These are phyloP conservation scores for Drosophila gunungcola DNA, from an alignment of 1,140 invertebrate genomes.

Conservation along the genomic window DNA sequence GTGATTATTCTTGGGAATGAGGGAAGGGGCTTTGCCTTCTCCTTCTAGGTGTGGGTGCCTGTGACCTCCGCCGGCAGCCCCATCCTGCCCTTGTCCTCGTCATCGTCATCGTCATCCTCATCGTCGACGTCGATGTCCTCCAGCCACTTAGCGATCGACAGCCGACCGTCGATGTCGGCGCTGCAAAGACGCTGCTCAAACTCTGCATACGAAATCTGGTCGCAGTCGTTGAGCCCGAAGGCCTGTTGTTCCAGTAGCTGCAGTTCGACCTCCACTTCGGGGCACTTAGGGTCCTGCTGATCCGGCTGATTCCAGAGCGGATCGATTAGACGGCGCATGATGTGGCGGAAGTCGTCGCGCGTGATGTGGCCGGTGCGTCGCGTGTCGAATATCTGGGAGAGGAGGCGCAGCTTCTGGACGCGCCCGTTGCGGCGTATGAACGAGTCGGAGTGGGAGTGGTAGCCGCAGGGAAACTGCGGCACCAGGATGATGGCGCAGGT, in stretches of 20 bases:
- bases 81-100: not conserved
- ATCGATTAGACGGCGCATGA: slow-evolving; percentile 23
- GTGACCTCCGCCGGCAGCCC: too few relatives aligned
- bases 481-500: slow-evolving; percentile 45
- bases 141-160: slow-evolving; percentile 56
- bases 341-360: slow-evolving; percentile 38
- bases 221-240: slow-evolving; percentile 4
- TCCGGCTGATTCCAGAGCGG: too few relatives aligned
- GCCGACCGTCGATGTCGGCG: slow-evolving; percentile 21
- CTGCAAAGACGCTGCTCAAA: slow-evolving; percentile 39
- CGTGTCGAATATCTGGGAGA: slow-evolving; percentile 51
- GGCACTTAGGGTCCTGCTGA: not conserved
- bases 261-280: slow-evolving; percentile 36
- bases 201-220: slow-evolving; percentile 25
- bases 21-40: too few relatives aligned
- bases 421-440: slow-evolving; percentile 8
- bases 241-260: slow-evolving; percentile 41
- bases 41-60: not conserved
- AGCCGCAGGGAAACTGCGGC: slow-evolving; percentile 12
- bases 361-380: slow-evolving; percentile 21
- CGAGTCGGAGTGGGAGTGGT: too few relatives aligned
- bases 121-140: not conserved
- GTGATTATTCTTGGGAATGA: too few relatives aligned
- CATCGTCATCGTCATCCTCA: too few relatives aligned
- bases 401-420: slow-evolving; percentile 38